phyloP scores from a whole-genome alignment of 2,113 vertebrate genomes.

The Dromas ardeola region DNA sequence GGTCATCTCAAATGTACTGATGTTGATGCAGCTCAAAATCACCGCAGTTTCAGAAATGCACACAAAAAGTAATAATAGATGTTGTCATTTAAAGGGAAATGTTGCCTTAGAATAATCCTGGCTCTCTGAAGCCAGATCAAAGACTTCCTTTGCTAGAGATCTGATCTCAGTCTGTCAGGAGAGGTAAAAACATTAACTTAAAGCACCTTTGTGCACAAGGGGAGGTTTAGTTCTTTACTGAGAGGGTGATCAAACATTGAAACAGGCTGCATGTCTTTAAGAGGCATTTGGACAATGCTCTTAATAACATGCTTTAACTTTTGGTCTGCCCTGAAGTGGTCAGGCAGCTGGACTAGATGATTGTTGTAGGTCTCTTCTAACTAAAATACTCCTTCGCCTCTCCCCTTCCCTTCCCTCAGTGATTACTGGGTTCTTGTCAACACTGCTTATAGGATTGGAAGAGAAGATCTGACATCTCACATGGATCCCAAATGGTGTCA shows the following conservation, averaged over 20 bases:
- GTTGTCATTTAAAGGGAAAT: not conserved
- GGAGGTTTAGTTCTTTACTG: no score
- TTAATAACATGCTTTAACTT: no score
- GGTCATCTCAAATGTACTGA: not conserved
- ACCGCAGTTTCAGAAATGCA: not conserved
- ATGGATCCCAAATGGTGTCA: not conserved
- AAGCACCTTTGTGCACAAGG: not conserved
- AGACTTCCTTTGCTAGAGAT: not conserved
- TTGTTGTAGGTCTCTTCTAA: no score
- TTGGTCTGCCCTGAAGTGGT: no score
- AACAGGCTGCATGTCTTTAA: no score
- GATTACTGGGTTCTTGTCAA: not conserved
- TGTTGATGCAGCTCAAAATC: not conserved
- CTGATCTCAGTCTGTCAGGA: conserved; percentile 5
- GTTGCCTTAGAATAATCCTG: not conserved
- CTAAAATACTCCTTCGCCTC: no score
- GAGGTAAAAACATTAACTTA: conserved; percentile 26
- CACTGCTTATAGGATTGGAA: not conserved
- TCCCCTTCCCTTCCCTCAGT: no score
- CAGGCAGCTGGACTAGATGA: no score
- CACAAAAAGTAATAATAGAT: not conserved
- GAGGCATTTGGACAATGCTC: no score
- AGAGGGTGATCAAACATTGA: no score
- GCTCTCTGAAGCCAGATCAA: conserved; percentile 21
- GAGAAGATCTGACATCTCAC: not conserved